Base-by-base conservation (phyloP, 2,797 vertebrate species). In the Pantherophis alleghaniensis region DNA sequence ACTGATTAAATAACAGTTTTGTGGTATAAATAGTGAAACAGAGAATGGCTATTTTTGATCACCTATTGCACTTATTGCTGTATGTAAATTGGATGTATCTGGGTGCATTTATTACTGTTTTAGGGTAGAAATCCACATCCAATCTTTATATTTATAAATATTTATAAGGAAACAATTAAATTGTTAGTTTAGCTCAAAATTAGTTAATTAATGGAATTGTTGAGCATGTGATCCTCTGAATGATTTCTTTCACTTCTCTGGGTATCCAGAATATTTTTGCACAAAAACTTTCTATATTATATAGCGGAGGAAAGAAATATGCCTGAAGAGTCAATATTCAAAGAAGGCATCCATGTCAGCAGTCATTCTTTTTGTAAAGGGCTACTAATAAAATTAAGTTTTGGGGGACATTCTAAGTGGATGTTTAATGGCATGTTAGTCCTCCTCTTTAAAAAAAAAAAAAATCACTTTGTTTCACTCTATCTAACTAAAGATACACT, bases 301-400 rank as follows among this genome's bases (percentile, higher is more conserved):
- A 16, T 32, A 88, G 32, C 56, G 63, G 47, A 91, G n/a, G 28
- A 47, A 83, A 88, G 20, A n/a, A 69, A 37, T 88, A 59, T 37
- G 37, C 56, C 37, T 59, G n/a, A 57, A 20, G 87, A 83, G 69
- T 74, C 18, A 14, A 88, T 88, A 22, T 91, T 12, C 16, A 28
- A 32, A 47, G 47, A 88, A 89, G 60, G 89, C 90, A 26, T 95
- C 95, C 93, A 95, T 96, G 94, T 60, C 91, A 94, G 5, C 61
- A 89, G 90, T 24, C 87, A 93, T 87, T 83, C 88, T 96, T 95
- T 20, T 94, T 86, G 93, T 91, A 93, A 94, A 94, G 26, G 10
- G 86, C 86, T 94, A 92, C 57, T 91, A 90, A 94, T 88, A 92
- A 93, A 96, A 96, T 91, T 32, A 86, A 51, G 51, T 90, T 88